Percentiles rank a stretch among this genome's conserved stretches.
Conservation (phyloP, 2,113 vertebrate genomes). For the Dascyllus trimaculatus region DNA sequence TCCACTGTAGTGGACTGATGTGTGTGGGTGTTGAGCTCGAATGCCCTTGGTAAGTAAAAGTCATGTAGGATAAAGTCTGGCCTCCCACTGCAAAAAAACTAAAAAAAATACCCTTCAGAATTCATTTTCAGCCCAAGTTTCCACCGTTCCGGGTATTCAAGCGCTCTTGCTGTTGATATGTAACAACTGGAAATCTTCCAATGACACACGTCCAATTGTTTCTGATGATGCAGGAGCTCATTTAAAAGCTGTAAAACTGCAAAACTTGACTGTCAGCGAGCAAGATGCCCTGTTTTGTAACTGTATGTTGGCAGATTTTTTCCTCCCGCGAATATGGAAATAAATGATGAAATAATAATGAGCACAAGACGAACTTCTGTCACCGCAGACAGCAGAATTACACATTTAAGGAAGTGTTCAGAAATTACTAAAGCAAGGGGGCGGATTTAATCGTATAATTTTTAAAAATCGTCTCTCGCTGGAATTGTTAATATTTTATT, state of each 20-base stretch:
- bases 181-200: not conserved
- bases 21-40: slow-evolving; percentile 67
- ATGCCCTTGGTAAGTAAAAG: slow-evolving; percentile 61
- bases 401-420: not conserved
- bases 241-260: not conserved
- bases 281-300: not conserved
- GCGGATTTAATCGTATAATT: too few species aligned
- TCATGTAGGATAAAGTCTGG: slow-evolving; percentile 53
- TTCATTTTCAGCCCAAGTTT: slow-evolving; percentile 28
- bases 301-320: not conserved
- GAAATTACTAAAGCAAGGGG: not conserved
- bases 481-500: too few species aligned
- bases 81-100: slow-evolving; percentile 50
- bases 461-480: too few species aligned
- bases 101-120: slow-evolving; percentile 39
- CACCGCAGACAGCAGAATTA: not conserved
- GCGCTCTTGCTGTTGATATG: slow-evolving; percentile 1
- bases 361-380: not conserved
- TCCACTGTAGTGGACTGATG: slow-evolving; percentile 53
- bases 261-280: not conserved
- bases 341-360: slow-evolving; percentile 4
- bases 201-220: not conserved
- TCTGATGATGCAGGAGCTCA: not conserved
- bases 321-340: not conserved
- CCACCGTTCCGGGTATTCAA: not conserved